Base-by-base conservation (phyloP, 2,888 invertebrate genomes). In the Polyommatus icarus region DNA sequence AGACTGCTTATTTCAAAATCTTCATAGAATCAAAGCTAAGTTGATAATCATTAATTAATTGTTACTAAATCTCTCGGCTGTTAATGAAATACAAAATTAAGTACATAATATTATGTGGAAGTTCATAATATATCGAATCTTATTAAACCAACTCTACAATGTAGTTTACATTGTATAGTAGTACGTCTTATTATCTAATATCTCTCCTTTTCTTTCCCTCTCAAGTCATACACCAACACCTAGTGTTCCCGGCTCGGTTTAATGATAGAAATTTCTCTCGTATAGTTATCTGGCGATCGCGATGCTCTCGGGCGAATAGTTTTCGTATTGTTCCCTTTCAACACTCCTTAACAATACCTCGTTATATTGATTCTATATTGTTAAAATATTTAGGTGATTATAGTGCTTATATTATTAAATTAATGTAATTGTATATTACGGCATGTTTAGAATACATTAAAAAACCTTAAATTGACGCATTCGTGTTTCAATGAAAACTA, bases 291-390 rank as follows among this genome's bases (percentile, higher is more conserved):
- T 79, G 50, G 77, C 76, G 81, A 78, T 81, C 79, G 78, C 80
- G 80, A 80, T 81, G 78, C 76, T 77, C 78, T 78, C 79, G 78
- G 71, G 40, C 72, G 82, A 80, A 81, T 81, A 80, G 81, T 81
- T 80, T 77, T 72, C 29, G 76, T 81, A 82, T 81, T 82, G 82
- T 81, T 79, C 79, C 81, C 78, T 67, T 77, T 79, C 76, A 81
- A 76, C 79, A 79, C 77, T 78, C 80, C 76, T 80, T 79, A 80
- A 82, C 81, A 80, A 79, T 80, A 80, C 81, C 80, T 81, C 78
- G 80, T 80, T 80, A 78, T 80, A 83, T 82, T 81, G 80, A 81
- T 81, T 80, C 76, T 78, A 32, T 40, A 75, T 29, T 75, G 75
- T 75, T 46, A 75, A 15, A 75, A 54, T 75, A 29, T 29, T 75